A percentile compares a stretch with the other conserved stretches of the same genome.
These are phyloP conservation scores for Tipula helvola DNA, from an alignment of 2,888 invertebrate species.

Conservation along the genomic window DNA sequence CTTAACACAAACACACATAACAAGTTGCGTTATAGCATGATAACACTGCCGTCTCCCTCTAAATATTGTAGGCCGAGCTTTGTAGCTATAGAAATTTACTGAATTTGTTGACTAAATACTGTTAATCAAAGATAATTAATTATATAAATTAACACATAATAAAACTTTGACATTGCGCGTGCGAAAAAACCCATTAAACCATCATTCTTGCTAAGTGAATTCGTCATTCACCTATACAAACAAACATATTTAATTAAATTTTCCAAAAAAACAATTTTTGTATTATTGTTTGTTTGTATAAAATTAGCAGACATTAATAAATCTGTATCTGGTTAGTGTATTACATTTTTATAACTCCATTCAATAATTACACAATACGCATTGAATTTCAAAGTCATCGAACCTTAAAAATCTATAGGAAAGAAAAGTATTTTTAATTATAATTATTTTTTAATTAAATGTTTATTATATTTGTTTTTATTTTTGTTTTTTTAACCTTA, in stretches of 20 bases:
- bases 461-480: background rate
- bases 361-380: background rate
- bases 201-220: no score
- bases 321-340: background rate
- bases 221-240: background rate
- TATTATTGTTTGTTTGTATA: background rate
- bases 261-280: background rate
- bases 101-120: no score
- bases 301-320: background rate
- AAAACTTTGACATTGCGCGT: no score
- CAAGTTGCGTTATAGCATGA: no score
- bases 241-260: background rate
- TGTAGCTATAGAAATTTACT: no score
- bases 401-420: background rate
- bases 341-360: background rate
- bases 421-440: background rate
- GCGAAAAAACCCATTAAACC: no score
- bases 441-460: background rate
- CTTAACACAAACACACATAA: no score
- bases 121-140: no score
- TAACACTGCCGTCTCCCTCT: no score
- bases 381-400: background rate
- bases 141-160: no score
- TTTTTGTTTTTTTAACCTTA: background rate
- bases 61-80: no score